Evolutionary conservation across 2,888 invertebrate genomes (phyloP).

Genomic region (Trypoxylon attenuatum): DNA sequence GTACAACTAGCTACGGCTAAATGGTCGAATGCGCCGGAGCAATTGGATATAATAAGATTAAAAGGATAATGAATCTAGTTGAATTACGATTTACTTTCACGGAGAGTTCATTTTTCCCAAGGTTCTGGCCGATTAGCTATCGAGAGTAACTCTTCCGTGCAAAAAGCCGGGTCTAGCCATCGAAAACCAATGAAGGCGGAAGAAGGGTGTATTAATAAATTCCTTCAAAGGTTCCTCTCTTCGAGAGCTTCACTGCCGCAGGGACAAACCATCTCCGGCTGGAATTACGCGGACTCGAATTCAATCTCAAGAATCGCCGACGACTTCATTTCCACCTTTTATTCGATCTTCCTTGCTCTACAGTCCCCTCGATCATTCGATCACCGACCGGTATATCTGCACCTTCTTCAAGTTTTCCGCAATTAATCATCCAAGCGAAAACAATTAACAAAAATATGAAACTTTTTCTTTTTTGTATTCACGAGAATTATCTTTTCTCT

Average conservation of each 20-base stretch:
- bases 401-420: neutral
- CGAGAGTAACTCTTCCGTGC: too few species aligned
- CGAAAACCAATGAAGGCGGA: neutral
- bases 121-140: too few species aligned
- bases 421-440: too few species aligned
- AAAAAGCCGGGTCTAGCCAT: neutral
- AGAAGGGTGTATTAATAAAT: neutral
- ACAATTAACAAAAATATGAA: too few species aligned
- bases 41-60: too few species aligned
- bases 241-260: neutral
- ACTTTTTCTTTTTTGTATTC: too few species aligned
- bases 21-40: too few species aligned
- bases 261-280: neutral
- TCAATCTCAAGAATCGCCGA: neutral
- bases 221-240: neutral
- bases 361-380: neutral
- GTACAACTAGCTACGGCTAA: too few species aligned
- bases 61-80: too few species aligned
- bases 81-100: too few species aligned
- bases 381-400: neutral
- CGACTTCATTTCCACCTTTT: neutral
- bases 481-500: too few species aligned
- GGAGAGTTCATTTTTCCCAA: too few species aligned
- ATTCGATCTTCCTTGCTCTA: neutral
- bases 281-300: neutral